Base-by-base conservation (phyloP, 2,797 vertebrate species). In the Peromyscus attwateri region DNA sequence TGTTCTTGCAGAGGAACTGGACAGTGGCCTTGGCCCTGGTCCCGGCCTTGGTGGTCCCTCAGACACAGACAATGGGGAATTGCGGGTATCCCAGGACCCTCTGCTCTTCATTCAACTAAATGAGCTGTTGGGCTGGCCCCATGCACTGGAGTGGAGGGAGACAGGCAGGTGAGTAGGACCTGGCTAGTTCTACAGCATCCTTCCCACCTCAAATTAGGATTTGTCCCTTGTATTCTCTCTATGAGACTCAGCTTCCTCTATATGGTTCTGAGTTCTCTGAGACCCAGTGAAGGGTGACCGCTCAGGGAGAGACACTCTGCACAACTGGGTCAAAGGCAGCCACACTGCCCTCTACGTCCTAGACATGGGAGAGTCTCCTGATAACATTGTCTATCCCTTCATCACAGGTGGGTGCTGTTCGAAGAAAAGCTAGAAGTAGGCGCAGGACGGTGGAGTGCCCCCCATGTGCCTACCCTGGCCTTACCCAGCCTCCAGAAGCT, bases 371-470 rank as follows among this genome's bases (percentile, higher is more conserved):
- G 57, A 83, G n/a, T 46, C 19, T 46, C 71, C 7, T 4, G 12
- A 8, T 68, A 68, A 91, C 57, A 34, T 6, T 31, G 12, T 75
- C 37, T 6, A 25, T 23, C n/a, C 25, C 40, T 75, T 57, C 34
- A 64, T 95, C 31, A 34, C 96, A 99, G 99, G 96, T 99, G 99
- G 99, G 97, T 99, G 73, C 98, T 98, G 83, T 99, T 99, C 0
- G 99, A 99, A 92, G 99, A 99, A 97, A 99, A 98, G 95, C 97
- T 99, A 87, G 99, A 99, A 92, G 97, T 98, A 1, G 98, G 98
- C 0, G 98, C 98, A 3, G 97, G 98, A 81, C 98, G 98, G 64
- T 99, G 99, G 99, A 99, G 99, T 0, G 1, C 87, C 0, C 99
- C 99, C 37, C 98, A 99, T 0, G 92, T 99, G 64, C 98, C 99